These are phyloP conservation scores for Lepidocolaptes lacrymiger DNA, from an alignment of 2,797 vertebrate species.

Conservation along the genomic window DNA sequence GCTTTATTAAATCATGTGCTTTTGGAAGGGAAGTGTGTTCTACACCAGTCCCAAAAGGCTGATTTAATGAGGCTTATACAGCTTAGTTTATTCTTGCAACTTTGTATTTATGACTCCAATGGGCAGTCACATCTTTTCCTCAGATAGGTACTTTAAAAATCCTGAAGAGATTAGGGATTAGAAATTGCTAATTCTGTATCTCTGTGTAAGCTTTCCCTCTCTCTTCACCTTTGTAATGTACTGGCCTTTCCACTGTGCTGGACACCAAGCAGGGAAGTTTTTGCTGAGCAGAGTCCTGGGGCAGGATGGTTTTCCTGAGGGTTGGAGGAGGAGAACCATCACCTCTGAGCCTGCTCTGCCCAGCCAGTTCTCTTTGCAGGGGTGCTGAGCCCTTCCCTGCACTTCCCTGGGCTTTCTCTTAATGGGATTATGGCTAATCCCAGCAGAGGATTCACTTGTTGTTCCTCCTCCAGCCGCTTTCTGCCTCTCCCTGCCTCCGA, in stretches of 20 bases:
- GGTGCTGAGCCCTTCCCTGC: background rate
- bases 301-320: background rate
- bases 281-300: background rate
- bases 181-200: background rate
- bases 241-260: background rate
- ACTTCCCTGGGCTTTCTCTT: background rate
- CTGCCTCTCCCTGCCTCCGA: background rate
- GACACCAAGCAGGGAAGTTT: background rate
- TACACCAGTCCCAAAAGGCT: background rate
- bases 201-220: background rate
- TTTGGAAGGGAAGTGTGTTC: background rate
- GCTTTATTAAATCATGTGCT: background rate
- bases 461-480: background rate
- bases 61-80: background rate
- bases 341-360: background rate
- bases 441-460: background rate
- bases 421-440: background rate
- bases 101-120: background rate
- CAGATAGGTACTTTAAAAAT: background rate
- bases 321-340: background rate
- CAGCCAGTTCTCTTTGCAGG: background rate
- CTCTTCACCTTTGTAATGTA: background rate
- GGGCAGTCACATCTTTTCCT: background rate
- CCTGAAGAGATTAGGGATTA: fast-evolving
- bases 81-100: background rate